Percentiles rank a stretch among this genome's conserved stretches.
These are phyloP conservation scores for Machimus atricapillus DNA, from an alignment of 2,888 invertebrate genomes.

Conservation along the genomic window DNA sequence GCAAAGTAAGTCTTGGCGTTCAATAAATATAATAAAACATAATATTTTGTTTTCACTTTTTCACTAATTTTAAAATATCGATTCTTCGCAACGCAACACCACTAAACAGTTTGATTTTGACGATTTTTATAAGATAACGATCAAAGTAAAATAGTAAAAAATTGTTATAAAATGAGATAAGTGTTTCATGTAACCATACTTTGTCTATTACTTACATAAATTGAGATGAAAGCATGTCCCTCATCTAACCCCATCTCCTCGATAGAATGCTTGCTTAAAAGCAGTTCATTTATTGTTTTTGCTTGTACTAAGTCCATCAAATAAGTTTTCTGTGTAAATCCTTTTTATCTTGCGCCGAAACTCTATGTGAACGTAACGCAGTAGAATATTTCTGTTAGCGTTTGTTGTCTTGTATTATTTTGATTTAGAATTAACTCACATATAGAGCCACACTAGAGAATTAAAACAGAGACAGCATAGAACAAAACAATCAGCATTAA, in stretches of 20 bases:
- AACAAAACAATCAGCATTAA: background rate
- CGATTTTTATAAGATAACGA: too few relatives aligned
- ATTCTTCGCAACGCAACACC: too few relatives aligned
- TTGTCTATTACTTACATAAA: background rate
- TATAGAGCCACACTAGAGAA: slow-evolving; percentile 22
- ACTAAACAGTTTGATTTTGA: too few relatives aligned
- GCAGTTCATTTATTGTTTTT: slow-evolving; percentile 4
- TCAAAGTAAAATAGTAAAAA: too few relatives aligned
- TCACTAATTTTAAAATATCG: background rate
- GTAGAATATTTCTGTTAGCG: slow-evolving; percentile 12
- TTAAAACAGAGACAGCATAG: background rate
- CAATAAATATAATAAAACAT: too few relatives aligned
- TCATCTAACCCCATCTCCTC: slow-evolving; percentile 4
- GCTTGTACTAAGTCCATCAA: slow-evolving; percentile 12
- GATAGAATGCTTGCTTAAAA: slow-evolving; percentile 22
- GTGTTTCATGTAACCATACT: background rate
- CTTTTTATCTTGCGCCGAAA: background rate
- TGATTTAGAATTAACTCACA: slow-evolving; percentile 7
- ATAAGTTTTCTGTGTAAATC: slow-evolving; percentile 3
- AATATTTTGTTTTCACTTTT: background rate
- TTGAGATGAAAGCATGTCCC: background rate
- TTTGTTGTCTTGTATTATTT: slow-evolving; percentile 3
- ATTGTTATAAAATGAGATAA: background rate
- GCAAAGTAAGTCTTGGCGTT: too few relatives aligned
- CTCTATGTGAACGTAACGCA: background rate